Evolutionary conservation across 2,888 invertebrate species (phyloP), one percentile per base, ranked within the genome.

Genomic region (Drosophila lutescens): DNA sequence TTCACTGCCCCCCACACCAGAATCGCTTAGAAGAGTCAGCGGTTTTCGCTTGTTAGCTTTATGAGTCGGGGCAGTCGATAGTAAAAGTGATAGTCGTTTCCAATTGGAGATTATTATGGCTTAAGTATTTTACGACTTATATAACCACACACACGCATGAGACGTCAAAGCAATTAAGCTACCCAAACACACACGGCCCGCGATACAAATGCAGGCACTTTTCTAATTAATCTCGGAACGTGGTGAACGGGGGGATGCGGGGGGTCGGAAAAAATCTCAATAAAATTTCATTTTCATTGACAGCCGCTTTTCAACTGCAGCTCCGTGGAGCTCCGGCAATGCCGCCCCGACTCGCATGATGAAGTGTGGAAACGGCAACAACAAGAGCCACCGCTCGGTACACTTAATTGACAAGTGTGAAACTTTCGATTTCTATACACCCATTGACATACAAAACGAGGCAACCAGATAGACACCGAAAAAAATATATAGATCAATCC

Each of bases 241-340:
- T 60, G 49, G 50, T 10, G 36, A 7, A 6, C 23, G 3, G 20
- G 20, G 20, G 20, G 20, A 20, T 1, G 20, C 1, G 30, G 13
- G 40, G 23, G 15, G 9, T 15, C n/a, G 13, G 32, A 23, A 83
- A 83, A 87, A 85, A 87, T 80, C 81, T 87, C 86, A 86, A 85
- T 87, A 85, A 85, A 87, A 83, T 86, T 88, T 83, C 81, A 88
- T 86, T 86, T 86, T 88, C 88, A 88, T 86, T 86, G 85, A 88
- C 88, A 88, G 81, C 74, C 86, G 86, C 88, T 80, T 83, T 87
- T 86, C 86, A 83, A 79, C 86, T 86, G 86, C 83, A 86, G 62
- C 46, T 38, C 55, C 43, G 38, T 15, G 9, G 47, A 30, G 32
- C 0, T 30, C 15, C 38, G 43, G 12, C 34, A 10, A 9, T 23